These are phyloP conservation scores for Scolanthus callimorphus DNA, from an alignment of 92 coral and sea anemone species.

Conservation along the genomic window DNA sequence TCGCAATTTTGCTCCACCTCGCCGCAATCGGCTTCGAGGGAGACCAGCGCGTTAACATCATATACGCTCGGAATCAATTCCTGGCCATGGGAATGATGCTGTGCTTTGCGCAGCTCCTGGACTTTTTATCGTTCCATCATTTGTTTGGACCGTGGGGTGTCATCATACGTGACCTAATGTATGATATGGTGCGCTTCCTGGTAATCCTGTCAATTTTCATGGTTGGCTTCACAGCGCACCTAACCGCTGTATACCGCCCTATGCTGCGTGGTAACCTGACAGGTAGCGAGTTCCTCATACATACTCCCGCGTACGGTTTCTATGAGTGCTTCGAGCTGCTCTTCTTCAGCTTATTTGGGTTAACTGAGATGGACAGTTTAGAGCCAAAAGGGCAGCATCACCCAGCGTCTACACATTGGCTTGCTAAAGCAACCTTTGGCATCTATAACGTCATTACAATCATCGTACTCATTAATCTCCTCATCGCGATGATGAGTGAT, in stretches of 20 bases:
- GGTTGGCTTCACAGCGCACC: constrained; percentile 93
- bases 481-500: constrained; percentile 99
- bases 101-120: constrained; percentile 88
- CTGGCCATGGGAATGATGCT: constrained; percentile 93
- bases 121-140: constrained; percentile 94
- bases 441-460: constrained; percentile 89
- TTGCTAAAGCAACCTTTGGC: constrained; percentile 85
- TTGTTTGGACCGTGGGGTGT: constrained; percentile 99
- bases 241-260: constrained; percentile 93
- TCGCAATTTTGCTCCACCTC: constrained; percentile 82
- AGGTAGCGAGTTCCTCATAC: constrained; percentile 17
- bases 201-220: constrained; percentile 90
- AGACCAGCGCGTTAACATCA: constrained; percentile 47
- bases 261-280: constrained; percentile 20
- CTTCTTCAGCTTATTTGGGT: constrained; percentile 89
- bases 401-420: constrained; percentile 37
- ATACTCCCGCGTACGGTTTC: constrained; percentile 24
- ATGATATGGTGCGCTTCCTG: constrained; percentile 91
- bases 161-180: constrained; percentile 97
- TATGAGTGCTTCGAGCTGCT: constrained; percentile 72
- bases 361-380: constrained; percentile 59
- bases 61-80: constrained; percentile 92
- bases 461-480: constrained; percentile 85
- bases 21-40: constrained; percentile 71
- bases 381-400: constrained; percentile 22